Percentiles rank a stretch among this genome's conserved stretches.
phyloP scores from a whole-genome alignment of 2,797 vertebrate species.

The Halcyon leucocephala region DNA sequence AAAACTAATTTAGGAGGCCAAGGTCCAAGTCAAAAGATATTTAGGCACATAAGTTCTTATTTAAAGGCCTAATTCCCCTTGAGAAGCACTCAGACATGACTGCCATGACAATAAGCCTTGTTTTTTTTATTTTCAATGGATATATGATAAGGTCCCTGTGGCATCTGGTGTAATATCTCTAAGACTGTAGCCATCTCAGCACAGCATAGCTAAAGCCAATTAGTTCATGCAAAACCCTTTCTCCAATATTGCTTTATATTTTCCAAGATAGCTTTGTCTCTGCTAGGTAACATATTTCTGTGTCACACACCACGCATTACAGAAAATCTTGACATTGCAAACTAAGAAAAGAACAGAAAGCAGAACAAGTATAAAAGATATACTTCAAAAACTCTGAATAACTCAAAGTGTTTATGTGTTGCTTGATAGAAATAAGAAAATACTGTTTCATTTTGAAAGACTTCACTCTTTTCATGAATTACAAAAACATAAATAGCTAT shows the following conservation, averaged over 20 bases:
- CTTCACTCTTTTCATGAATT: not conserved
- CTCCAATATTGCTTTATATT: not conserved
- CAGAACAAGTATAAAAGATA: not conserved
- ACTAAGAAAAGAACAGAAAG: not conserved
- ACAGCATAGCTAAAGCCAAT: not conserved
- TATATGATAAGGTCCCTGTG: not conserved
- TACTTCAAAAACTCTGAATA: not conserved
- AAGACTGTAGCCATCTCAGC: not conserved
- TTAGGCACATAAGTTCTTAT: not conserved
- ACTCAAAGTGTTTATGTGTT: not conserved
- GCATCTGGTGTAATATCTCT: not conserved
- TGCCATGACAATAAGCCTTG: not conserved
- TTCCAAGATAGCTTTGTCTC: not conserved
- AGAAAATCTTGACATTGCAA: not conserved
- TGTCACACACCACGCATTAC: not conserved
- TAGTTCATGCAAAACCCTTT: not conserved
- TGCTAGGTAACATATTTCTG: not conserved
- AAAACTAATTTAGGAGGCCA: not conserved
- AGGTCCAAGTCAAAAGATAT: not conserved
- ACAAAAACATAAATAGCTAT: not conserved
- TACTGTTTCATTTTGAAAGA: not conserved
- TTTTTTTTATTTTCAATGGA: not conserved
- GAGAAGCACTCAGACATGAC: not conserved
- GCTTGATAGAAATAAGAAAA: not conserved
- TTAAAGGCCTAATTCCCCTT: conserved; percentile 9